Evolutionary conservation across 2,113 vertebrate genomes (phyloP), one percentile per base, ranked within the genome.

Genomic region (Anthoscopus minutus): DNA sequence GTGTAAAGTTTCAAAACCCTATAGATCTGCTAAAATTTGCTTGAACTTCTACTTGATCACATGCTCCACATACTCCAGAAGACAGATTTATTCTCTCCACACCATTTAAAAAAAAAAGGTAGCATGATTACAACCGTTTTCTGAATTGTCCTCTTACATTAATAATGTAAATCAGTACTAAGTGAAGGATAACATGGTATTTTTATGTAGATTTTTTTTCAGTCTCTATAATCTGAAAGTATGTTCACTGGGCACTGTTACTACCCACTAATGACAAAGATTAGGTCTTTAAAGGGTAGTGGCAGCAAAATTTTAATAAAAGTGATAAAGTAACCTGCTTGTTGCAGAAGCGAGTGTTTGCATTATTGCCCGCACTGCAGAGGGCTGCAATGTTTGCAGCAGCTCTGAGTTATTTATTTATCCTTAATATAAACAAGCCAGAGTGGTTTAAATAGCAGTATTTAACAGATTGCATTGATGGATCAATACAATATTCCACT

Each of bases 261-360:
- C 19, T 37, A 86, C 14, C 25, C 23, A 23, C 21, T 73, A 71
- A 69, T 16, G 35, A 82, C 48, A 80, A 50, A 77, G 67, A 78
- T 58, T 51, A 67, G 14, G 19, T 76, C 82, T 84, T 64, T 33
- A 73, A 69, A 89, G n/a, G 65, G 53, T 56, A 88, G 56, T 20
- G 44, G 56, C 83, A 94, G 42, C 81, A 93, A 90, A 94, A 79
- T 84, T 82, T 88, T 81, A 88, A 66, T 58, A 40, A 37, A 95
- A 92, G 56, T 27, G 51, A 88, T 83, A 38, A 78, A 78, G 61
- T 57, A 90, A 92, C 71, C 47, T 78, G 65, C 65, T 93, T 38
- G 5, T 54, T 73, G 69, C 38, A 80, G 60, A 92, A 92, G 37
- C 61, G 93, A 91, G 38, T 17, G 28, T 67, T 92, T 88, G 82